Conservation (phyloP, 2,888 invertebrate species). For the Watsonalla cultraria region DNA sequence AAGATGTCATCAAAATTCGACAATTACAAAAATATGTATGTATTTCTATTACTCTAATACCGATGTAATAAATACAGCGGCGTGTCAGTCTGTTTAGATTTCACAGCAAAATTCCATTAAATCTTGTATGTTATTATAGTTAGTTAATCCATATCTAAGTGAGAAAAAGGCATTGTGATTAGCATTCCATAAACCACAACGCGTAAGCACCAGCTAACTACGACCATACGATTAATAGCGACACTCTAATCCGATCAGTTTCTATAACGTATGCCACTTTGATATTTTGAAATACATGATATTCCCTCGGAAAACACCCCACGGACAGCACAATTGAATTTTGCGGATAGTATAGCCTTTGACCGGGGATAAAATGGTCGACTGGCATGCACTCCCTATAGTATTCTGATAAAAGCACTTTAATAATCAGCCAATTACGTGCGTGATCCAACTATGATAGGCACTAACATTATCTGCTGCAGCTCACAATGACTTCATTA, state of each 20-base stretch:
- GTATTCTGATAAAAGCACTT: slow-evolving; percentile 16
- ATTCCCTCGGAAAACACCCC: background rate
- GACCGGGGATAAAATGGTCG: slow-evolving; percentile 1
- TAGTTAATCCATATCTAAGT: no score
- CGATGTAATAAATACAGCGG: no score
- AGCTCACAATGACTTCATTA: slow-evolving; percentile 37
- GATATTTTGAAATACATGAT: background rate
- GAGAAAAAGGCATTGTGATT: no score
- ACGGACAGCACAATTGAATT: slow-evolving; percentile 15
- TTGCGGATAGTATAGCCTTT: slow-evolving; percentile 10
- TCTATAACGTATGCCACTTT: background rate
- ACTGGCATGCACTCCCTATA: background rate
- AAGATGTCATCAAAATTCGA: no score
- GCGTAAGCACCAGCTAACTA: no score
- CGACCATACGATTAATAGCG: slow-evolving; percentile 1
- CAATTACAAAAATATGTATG: no score
- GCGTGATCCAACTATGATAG: slow-evolving; percentile 31
- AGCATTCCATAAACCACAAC: no score
- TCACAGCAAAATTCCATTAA: no score
- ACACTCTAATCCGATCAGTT: slow-evolving; percentile 14
- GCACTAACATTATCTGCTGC: slow-evolving; percentile 45
- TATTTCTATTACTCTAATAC: no score
- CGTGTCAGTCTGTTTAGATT: no score
- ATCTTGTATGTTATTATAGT: no score
- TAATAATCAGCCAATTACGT: slow-evolving; percentile 19